These are phyloP conservation scores for Xanthia togata DNA, from an alignment of 2,888 invertebrate genomes.

Conservation along the genomic window DNA sequence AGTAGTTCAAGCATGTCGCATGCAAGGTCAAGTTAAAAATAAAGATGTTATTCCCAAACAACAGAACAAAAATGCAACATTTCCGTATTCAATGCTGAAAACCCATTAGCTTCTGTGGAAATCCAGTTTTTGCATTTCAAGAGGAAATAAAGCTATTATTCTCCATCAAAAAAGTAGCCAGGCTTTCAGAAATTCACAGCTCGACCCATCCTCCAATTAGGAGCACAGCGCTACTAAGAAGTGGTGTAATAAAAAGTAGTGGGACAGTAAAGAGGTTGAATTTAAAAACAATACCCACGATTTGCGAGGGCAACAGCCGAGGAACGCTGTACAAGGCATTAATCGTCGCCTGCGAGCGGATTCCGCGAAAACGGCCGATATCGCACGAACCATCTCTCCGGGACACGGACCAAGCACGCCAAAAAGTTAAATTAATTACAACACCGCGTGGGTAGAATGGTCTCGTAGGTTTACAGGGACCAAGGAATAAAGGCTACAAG, in stretches of 20 bases:
- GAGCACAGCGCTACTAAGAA: conserved; percentile 70
- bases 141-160: conserved; percentile 19
- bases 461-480: conserved; percentile 23
- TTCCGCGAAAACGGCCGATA: conserved; percentile 72
- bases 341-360: conserved; percentile 70
- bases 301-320: conserved; percentile 68
- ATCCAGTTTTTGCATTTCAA: not conserved
- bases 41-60: no score
- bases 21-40: not conserved
- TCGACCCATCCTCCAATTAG: conserved; percentile 67
- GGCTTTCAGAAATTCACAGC: conserved; percentile 58
- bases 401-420: conserved; percentile 53
- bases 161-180: conserved; percentile 1
- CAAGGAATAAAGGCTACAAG: not conserved
- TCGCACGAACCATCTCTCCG: conserved; percentile 67
- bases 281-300: conserved; percentile 69
- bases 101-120: not conserved
- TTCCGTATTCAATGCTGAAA: not conserved
- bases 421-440: conserved; percentile 66
- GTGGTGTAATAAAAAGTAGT: conserved; percentile 63
- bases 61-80: not conserved
- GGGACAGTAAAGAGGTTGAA: conserved; percentile 61
- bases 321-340: conserved; percentile 69
- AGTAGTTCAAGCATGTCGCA: not conserved
- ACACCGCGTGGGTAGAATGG: conserved; percentile 18